A percentile compares a stretch with the other conserved stretches of the same genome.
Evolutionary conservation across 2,113 vertebrate species (phyloP).

Genomic region (Silurus meridionalis): DNA sequence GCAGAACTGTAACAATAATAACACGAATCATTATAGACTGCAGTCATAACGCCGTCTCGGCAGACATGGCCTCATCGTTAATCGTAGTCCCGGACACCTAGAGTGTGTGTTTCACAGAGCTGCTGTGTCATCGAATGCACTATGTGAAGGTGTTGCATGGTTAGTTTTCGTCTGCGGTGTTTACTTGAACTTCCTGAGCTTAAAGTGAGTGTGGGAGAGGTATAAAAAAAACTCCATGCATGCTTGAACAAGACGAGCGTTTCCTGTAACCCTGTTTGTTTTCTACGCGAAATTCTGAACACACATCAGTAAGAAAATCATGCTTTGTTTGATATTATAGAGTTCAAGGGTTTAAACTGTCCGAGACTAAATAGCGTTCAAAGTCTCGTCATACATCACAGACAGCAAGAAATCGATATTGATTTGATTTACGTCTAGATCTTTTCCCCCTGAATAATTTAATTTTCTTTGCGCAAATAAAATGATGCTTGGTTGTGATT

Average conservation of each 20-base stretch:
- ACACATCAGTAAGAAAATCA: background rate
- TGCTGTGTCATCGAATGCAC: background rate
- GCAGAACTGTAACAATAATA: background rate
- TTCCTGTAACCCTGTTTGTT: background rate
- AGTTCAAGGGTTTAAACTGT: background rate
- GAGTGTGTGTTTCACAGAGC: background rate
- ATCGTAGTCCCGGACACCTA: background rate
- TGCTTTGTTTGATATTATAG: background rate
- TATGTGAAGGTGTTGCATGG: background rate
- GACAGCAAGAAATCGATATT: background rate
- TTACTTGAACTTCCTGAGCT: slow-evolving; percentile 10
- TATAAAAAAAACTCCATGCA: background rate
- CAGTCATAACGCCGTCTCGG: background rate
- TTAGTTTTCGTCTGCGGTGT: background rate
- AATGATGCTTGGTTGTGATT: background rate
- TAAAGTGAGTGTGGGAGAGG: too few relatives aligned
- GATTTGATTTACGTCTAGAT: background rate
- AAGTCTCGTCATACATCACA: background rate
- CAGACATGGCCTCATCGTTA: slow-evolving; percentile 3
- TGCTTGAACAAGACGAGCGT: background rate
- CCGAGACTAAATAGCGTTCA: background rate
- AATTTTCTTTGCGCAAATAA: too few relatives aligned
- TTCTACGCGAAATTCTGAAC: background rate
- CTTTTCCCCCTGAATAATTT: background rate
- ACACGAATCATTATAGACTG: background rate